Percentiles rank a stretch among this genome's conserved stretches.
These are phyloP conservation scores for Danio albolineatus DNA, from an alignment of 2,797 vertebrate genomes.

Conservation along the genomic window DNA sequence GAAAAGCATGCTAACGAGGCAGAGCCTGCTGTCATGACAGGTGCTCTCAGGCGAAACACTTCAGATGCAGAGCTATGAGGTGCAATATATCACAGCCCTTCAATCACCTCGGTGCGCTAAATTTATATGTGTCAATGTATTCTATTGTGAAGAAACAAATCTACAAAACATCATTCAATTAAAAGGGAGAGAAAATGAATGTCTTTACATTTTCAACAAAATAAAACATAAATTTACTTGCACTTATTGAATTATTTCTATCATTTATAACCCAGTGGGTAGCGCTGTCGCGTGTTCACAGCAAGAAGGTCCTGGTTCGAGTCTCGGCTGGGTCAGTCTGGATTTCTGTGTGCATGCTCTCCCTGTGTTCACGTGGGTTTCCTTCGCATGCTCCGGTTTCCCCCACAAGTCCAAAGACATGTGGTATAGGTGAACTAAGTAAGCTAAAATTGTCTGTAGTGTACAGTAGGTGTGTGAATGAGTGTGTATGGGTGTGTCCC, in stretches of 20 bases:
- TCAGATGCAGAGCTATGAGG: conserved; percentile 15
- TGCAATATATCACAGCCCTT: conserved; percentile 31
- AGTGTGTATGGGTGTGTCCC: no score
- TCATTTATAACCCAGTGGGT: not conserved
- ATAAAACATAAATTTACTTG: not conserved
- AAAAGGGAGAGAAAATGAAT: not conserved
- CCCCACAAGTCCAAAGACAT: no score
- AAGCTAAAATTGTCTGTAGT: no score
- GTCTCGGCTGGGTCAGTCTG: no score
- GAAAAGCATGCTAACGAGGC: conserved; percentile 43
- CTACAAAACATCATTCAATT: not conserved
- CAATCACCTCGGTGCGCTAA: conserved; percentile 10
- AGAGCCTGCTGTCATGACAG: conserved; percentile 27
- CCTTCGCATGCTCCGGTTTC: no score
- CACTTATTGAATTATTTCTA: not conserved
- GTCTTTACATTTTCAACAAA: not conserved
- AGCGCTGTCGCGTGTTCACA: no score
- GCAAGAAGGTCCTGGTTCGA: no score
- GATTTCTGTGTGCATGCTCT: no score
- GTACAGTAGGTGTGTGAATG: no score
- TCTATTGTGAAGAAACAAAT: not conserved
- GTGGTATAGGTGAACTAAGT: no score
- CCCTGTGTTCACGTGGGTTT: no score
- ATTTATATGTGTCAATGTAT: conserved; percentile 11
- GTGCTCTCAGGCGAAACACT: conserved; percentile 42